phyloP scores from a whole-genome alignment of 2,888 invertebrate species.

The Aricia artaxerxes region DNA sequence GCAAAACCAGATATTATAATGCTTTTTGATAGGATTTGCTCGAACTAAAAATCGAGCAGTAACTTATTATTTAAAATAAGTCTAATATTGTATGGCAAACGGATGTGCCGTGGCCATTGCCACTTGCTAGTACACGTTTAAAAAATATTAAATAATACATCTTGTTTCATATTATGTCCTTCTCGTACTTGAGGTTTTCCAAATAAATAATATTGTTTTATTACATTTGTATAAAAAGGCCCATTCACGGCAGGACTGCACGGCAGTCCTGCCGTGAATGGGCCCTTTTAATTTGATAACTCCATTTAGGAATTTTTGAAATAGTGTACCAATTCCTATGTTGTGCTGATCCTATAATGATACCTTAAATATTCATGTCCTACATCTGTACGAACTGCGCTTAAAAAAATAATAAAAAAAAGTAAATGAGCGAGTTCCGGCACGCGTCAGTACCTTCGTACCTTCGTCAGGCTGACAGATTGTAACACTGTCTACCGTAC shows the following conservation, averaged over 20 bases:
- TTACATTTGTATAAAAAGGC: too few relatives aligned
- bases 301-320: not conserved
- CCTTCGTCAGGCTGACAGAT: conserved; percentile 78
- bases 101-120: too few relatives aligned
- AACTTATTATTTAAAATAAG: too few relatives aligned
- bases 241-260: too few relatives aligned
- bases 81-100: too few relatives aligned
- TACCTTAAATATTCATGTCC: not conserved
- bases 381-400: not conserved
- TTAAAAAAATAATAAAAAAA: conserved; percentile 43
- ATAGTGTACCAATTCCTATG: not conserved
- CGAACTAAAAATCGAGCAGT: too few relatives aligned
- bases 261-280: too few relatives aligned
- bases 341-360: not conserved
- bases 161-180: conserved; percentile 30
- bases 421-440: conserved; percentile 61
- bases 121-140: too few relatives aligned
- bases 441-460: conserved; percentile 59
- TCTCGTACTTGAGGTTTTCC: conserved; percentile 33
- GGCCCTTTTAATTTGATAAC: too few relatives aligned
- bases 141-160: too few relatives aligned
- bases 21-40: too few relatives aligned
- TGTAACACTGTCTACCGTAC: conserved; percentile 36
- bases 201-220: not conserved
- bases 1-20: too few relatives aligned